phyloP scores from a whole-genome alignment of 1,140 invertebrate genomes.

The Magallana ariakensis region DNA sequence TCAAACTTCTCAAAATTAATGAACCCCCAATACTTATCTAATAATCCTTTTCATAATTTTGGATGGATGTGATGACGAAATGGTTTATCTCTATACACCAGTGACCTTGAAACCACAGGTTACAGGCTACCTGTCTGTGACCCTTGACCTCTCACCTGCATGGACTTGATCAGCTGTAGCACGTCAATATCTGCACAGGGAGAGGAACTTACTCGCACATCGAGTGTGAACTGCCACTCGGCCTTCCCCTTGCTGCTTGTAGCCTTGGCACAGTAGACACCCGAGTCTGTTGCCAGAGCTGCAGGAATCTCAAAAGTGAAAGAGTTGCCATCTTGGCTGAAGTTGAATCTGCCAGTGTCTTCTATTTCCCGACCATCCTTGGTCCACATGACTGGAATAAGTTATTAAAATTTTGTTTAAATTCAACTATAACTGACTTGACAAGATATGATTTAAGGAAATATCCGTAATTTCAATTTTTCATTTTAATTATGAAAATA shows the following conservation, averaged over 20 bases:
- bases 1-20: no score
- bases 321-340: slow-evolving; percentile 86
- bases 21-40: no score
- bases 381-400: slow-evolving; percentile 85
- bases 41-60: no score
- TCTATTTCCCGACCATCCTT: slow-evolving; percentile 93
- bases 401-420: neutral
- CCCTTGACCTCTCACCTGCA: slow-evolving; percentile 65
- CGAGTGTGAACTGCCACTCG: slow-evolving; percentile 71
- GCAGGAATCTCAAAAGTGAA: slow-evolving; percentile 87
- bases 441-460: neutral
- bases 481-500: neutral
- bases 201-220: slow-evolving; percentile 68
- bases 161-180: slow-evolving; percentile 68
- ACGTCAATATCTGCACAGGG: slow-evolving; percentile 71
- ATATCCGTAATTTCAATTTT: no score
- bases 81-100: neutral
- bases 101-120: slow-evolving; percentile 10
- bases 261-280: slow-evolving; percentile 94
- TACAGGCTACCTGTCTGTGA: slow-evolving; percentile 31
- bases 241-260: slow-evolving; percentile 72
- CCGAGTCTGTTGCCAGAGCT: slow-evolving; percentile 89
- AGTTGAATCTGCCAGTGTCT: slow-evolving; percentile 88
- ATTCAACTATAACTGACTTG: neutral
- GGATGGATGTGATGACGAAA: neutral